phyloP scores from a whole-genome alignment of 2,797 vertebrate genomes.

The Brachyrhaphis roseni region DNA sequence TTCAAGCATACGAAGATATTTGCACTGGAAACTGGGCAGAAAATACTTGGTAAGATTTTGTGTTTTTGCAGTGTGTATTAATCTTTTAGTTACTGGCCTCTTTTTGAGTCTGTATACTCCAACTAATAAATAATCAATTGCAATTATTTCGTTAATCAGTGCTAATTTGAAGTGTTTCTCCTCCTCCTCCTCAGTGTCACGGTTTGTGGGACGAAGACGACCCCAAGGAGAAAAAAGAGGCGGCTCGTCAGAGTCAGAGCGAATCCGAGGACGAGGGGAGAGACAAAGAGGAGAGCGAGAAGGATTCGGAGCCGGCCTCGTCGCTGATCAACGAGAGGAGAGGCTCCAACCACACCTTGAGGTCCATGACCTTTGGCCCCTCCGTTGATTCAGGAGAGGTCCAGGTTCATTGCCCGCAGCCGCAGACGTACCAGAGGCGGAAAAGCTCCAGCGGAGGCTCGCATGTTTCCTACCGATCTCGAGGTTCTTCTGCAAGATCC shows the following conservation, averaged over 20 bases:
- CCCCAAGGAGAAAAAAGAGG: conserved; percentile 70
- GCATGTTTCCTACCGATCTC: conserved; percentile 86
- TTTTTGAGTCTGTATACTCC: no score
- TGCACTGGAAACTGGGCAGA: no score
- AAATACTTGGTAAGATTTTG: no score
- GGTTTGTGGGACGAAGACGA: conserved; percentile 97
- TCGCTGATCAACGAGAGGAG: conserved; percentile 77
- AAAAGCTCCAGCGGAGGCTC: conserved; percentile 88
- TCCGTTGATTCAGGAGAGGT: conserved; percentile 88
- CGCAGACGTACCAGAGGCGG: conserved; percentile 85
- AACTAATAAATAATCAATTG: no score
- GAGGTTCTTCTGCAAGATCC: conserved; percentile 86
- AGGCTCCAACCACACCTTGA: conserved; percentile 85
- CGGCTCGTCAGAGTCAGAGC: conserved; percentile 75
- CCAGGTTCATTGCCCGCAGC: conserved; percentile 87
- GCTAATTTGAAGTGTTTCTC: neutral
- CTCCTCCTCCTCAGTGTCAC: conserved; percentile 84
- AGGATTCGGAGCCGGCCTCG: conserved; percentile 61
- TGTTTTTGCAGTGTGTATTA: no score
- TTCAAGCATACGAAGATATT: no score
- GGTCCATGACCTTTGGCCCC: conserved; percentile 87
- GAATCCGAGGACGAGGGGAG: conserved; percentile 86
- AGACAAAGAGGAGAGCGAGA: conserved; percentile 55
- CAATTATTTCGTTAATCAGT: no score
- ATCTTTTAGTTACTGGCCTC: no score